These are phyloP conservation scores for Nymphicus hollandicus DNA, from an alignment of 2,113 vertebrate species.

Conservation along the genomic window DNA sequence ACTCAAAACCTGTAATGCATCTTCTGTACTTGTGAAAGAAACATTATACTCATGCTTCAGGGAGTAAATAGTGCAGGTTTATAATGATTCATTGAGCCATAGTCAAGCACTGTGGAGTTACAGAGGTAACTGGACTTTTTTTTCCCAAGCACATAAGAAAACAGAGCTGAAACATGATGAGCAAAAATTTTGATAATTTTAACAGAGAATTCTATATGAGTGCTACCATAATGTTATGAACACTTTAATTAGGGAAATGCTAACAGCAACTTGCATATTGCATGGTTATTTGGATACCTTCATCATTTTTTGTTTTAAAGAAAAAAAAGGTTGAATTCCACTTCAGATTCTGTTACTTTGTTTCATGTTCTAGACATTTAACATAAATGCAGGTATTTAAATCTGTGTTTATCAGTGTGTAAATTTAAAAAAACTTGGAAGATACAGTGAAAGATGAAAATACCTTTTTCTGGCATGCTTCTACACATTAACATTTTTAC, in stretches of 20 bases:
- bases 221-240: neutral
- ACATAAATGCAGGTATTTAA: neutral
- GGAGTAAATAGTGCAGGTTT: constrained; percentile 2
- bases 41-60: neutral
- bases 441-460: neutral
- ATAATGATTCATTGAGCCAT: neutral
- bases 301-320: neutral
- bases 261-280: neutral
- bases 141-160: neutral
- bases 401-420: neutral
- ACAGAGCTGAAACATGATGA: neutral
- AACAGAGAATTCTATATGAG: neutral
- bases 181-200: neutral
- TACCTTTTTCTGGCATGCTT: neutral
- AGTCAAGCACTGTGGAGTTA: neutral
- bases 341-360: neutral
- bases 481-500: neutral
- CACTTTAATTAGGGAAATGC: neutral
- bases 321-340: neutral
- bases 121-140: neutral
- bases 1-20: neutral
- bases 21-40: neutral
- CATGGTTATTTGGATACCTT: neutral
- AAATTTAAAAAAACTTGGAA: neutral
- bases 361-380: neutral